These are phyloP conservation scores for Ephestia elutella DNA, from an alignment of 1,140 invertebrate species.

Conservation along the genomic window DNA sequence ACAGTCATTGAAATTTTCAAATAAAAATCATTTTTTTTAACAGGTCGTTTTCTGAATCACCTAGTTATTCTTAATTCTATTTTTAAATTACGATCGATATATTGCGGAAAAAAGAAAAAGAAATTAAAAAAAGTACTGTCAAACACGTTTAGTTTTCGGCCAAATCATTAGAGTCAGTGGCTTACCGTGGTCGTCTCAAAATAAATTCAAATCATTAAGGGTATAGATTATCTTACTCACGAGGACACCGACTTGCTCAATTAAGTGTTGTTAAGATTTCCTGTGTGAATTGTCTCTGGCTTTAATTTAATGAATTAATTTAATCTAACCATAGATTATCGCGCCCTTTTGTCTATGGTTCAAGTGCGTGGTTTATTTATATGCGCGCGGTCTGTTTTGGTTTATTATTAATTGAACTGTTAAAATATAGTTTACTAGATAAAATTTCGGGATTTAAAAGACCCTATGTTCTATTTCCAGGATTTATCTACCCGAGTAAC, in stretches of 20 bases:
- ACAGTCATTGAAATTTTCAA: too few species aligned
- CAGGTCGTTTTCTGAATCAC: too few species aligned
- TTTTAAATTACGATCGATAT: too few species aligned
- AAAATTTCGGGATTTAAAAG: too few species aligned
- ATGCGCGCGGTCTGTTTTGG: constrained; percentile 12
- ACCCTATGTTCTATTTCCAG: too few species aligned
- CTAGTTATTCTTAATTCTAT: too few species aligned
- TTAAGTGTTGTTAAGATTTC: constrained; percentile 70
- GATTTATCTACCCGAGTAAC: too few species aligned
- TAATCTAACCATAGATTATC: constrained; percentile 47
- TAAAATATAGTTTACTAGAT: too few species aligned
- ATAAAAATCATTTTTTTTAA: too few species aligned
- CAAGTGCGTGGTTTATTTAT: constrained; percentile 16
- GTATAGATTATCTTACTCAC: constrained; percentile 67
- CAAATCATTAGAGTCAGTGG: constrained; percentile 42
- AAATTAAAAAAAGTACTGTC: neutral
- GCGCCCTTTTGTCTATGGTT: neutral
- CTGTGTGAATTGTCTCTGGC: constrained; percentile 63
- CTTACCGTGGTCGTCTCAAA: constrained; percentile 38
- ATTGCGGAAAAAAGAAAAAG: neutral
- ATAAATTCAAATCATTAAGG: constrained; percentile 68
- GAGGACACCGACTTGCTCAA: constrained; percentile 54
- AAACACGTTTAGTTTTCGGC: neutral
- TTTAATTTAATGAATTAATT: constrained; percentile 70
- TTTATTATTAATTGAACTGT: neutral